Evolutionary conservation across 2,797 vertebrate genomes (phyloP), one percentile per base, ranked within the genome.

Genomic region (Lepilemur ruficaudatus): DNA sequence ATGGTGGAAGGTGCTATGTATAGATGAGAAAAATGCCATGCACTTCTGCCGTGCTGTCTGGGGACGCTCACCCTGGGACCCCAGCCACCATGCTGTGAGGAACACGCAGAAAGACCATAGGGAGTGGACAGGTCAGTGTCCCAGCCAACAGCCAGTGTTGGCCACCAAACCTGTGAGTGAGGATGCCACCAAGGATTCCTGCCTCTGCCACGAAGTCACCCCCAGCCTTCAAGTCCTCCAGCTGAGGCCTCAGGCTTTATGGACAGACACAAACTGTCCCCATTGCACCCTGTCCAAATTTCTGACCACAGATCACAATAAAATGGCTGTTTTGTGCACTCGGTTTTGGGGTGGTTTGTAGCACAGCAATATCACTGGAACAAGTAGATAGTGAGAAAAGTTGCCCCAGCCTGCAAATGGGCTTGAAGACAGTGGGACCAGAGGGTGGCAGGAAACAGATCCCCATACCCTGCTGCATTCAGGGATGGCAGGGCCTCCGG

Each of bases 241-340:
- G 22, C 35, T 0, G 13, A 38, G 46, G 6, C 28, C 28, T 15
- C 10, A 15, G 59, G 46, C 38, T 0, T 14, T 2, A 2, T 4
- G 20, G 32, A 48, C 4, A n/a, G 72, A n/a, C 2, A 5, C 8
- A 48, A 55, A 30, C 50, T 20, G 15, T 30, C 50, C 11, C 22
- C n/a, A 1, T 8, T 0, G 1, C 1, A 41, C 32, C 23, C 50
- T 46, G 50, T n/a, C 18, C 4, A 69, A 17, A 63, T 17, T 10
- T 70, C 61, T 32, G 30, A 10, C 28, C 43, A 5, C 9, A 14
- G 70, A 2, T 17, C 2, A 8, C 8, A 43, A 41, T n/a, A 8
- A 72, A 79, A 11, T 1, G 61, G 28, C 80, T 18, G 50, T 28
- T 72, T 48, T 0, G 8, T 28, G 32, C 30, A 22, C 43, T 82